Evolutionary conservation across 2,113 vertebrate genomes (phyloP).

Genomic region (Upupa epops): DNA sequence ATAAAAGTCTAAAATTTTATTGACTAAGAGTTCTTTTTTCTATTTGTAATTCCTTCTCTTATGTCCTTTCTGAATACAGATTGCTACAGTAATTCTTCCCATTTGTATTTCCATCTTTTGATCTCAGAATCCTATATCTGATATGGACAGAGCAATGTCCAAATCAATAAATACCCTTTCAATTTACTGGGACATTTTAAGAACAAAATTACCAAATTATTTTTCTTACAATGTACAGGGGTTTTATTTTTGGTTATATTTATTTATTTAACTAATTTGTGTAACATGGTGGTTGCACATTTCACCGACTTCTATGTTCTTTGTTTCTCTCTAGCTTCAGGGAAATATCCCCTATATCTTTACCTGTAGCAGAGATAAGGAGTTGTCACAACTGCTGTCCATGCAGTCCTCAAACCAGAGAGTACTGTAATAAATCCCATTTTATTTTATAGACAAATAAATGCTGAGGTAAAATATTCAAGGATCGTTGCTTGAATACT

Average conservation of each 20-base stretch:
- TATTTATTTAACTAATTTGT: not conserved
- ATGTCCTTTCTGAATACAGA: not conserved
- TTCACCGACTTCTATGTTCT: not conserved
- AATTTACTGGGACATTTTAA: conserved; percentile 44
- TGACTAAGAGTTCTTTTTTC: not conserved
- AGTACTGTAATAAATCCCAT: conserved; percentile 80
- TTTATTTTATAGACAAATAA: conserved; percentile 92
- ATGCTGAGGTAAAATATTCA: conserved; percentile 88
- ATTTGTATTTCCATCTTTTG: not conserved
- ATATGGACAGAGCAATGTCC: not conserved
- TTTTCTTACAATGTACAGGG: not conserved
- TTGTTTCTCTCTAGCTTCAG: not conserved
- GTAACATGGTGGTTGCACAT: not conserved
- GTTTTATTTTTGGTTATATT: not conserved
- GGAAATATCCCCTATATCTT: conserved; percentile 48
- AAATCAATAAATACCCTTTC: conserved; percentile 3
- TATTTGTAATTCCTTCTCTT: not conserved
- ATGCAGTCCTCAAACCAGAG: conserved; percentile 78
- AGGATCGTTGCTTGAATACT: conserved; percentile 78
- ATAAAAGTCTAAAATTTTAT: conserved; percentile 25
- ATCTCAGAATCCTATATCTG: not conserved
- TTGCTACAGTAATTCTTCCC: not conserved
- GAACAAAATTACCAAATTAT: not conserved
- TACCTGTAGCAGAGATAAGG: conserved; percentile 70
- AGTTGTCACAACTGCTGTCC: conserved; percentile 76